Conservation (phyloP, 2,888 invertebrate genomes). For the Drosophila atroscutellata region DNA sequence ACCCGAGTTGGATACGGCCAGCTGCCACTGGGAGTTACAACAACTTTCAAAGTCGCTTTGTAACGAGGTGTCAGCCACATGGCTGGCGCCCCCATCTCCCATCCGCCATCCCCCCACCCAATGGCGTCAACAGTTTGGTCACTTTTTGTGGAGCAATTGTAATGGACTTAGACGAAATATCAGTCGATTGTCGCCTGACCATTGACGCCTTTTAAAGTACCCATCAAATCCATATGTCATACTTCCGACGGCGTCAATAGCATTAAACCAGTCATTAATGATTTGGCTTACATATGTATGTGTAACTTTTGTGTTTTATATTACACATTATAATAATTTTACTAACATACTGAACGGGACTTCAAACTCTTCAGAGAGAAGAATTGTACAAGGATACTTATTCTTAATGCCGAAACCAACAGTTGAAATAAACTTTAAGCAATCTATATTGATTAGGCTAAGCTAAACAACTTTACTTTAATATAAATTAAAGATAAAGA, state of each 20-base stretch:
- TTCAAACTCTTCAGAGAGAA: neutral
- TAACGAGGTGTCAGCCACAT: conserved; percentile 31
- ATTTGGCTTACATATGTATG: conserved; percentile 1
- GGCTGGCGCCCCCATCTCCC: conserved; percentile 44
- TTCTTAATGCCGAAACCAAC: neutral
- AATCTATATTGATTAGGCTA: neutral
- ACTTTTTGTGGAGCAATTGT: conserved; percentile 41
- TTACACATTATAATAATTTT: neutral
- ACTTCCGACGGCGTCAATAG: conserved; percentile 65
- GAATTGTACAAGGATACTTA: neutral
- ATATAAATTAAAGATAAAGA: neutral
- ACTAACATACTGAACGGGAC: neutral
- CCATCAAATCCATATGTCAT: conserved; percentile 56
- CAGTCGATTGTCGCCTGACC: conserved; percentile 42
- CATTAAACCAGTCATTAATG: conserved; percentile 34
- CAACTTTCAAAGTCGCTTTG: conserved; percentile 53
- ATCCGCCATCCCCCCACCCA: neutral
- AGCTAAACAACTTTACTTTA: neutral
- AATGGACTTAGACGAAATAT: conserved; percentile 48
- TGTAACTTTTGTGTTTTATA: conserved; percentile 11
- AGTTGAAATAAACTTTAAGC: neutral
- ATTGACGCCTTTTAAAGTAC: conserved; percentile 61
- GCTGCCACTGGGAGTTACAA: conserved; percentile 54
- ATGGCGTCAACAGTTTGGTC: conserved; percentile 65
- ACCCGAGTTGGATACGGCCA: conserved; percentile 38